Evolutionary conservation across 2,797 vertebrate species (phyloP), one percentile per base, ranked within the genome.

Genomic region (Carapus acus): DNA sequence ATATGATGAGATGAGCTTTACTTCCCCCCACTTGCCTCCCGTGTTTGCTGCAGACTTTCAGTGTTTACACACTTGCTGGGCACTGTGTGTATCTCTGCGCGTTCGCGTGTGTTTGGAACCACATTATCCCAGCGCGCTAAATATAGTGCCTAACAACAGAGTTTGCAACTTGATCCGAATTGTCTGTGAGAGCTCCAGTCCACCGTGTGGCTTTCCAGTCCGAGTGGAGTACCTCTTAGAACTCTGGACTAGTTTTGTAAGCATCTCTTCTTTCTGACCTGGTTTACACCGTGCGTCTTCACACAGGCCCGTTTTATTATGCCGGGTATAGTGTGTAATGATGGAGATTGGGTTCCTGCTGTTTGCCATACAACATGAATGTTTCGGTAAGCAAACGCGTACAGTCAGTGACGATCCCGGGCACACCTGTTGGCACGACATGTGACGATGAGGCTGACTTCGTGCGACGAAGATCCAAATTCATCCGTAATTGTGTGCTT

Each of bases 131-230:
- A 75, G 71, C 70, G 74, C 66, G 77, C 85, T 90, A 90, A 86
- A 89, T 88, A 79, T 90, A 88, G 88, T 62, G 27, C 74, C 68
- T 82, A 84, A 84, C n/a, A n/a, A n/a, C 85, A 82, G 80, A 86
- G 86, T 87, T 83, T 88, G 89, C 81, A 90, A 89, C 88, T 85
- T 85, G 87, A 89, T 87, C 87, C 49, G 76, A 83, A 86, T 86
- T 87, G 86, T 88, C 79, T 86, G 77, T 65, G 79, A 79, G 78
- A 65, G 80, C 77, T 76, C 62, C 79, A 69, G 77, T 69, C 62
- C 58, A 62, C 78, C 60, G 69, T 54, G 66, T 58, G 71, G 63
- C 73, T 75, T 71, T 75, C 67, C 67, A 55, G 63, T 71, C 53
- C 65, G 79, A 57, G 63, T 46, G 54, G 69, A 76, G 74, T 50